Evolutionary conservation across 2,888 invertebrate genomes (phyloP).

Genomic region (Zaprionus lineosus): DNA sequence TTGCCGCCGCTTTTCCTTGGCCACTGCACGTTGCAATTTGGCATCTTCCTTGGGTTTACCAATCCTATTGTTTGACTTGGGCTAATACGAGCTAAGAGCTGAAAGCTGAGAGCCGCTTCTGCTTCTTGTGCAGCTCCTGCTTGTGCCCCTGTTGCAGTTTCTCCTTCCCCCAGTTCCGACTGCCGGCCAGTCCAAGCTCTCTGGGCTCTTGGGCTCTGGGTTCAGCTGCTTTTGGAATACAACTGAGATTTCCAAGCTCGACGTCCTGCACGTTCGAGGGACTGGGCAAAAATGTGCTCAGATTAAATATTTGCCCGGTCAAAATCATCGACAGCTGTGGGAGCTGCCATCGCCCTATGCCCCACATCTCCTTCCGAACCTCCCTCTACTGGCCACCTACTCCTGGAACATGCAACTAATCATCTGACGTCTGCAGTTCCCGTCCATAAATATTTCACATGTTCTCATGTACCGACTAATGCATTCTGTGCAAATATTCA

Average conservation of each 20-base stretch:
- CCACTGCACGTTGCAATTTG: constrained; percentile 64
- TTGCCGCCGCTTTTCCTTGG: constrained; percentile 3
- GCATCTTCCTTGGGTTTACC: constrained; percentile 52
- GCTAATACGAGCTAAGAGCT: constrained; percentile 67
- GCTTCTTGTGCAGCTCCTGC: constrained; percentile 2
- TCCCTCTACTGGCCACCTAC: too few species aligned
- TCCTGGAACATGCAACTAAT: constrained; percentile 73
- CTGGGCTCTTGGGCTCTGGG: too few species aligned
- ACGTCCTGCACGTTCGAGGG: constrained; percentile 53
- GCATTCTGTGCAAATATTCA: constrained; percentile 67
- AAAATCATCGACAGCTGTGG: constrained; percentile 63
- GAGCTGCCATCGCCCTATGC: constrained; percentile 9
- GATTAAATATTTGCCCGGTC: constrained; percentile 72
- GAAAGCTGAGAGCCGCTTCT: constrained; percentile 21
- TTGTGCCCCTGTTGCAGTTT: constrained; percentile 19
- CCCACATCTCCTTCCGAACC: too few species aligned
- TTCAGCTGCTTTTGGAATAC: constrained; percentile 51
- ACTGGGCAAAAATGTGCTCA: constrained; percentile 49
- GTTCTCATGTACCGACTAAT: constrained; percentile 55
- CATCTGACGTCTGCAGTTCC: constrained; percentile 62
- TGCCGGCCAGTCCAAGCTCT: too few species aligned
- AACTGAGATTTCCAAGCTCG: constrained; percentile 73
- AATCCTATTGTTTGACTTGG: constrained; percentile 74
- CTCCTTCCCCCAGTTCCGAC: too few species aligned
- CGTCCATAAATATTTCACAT: constrained; percentile 71